Evolutionary conservation across 2,113 vertebrate genomes (phyloP).

Genomic region (Myodes glareolus): DNA sequence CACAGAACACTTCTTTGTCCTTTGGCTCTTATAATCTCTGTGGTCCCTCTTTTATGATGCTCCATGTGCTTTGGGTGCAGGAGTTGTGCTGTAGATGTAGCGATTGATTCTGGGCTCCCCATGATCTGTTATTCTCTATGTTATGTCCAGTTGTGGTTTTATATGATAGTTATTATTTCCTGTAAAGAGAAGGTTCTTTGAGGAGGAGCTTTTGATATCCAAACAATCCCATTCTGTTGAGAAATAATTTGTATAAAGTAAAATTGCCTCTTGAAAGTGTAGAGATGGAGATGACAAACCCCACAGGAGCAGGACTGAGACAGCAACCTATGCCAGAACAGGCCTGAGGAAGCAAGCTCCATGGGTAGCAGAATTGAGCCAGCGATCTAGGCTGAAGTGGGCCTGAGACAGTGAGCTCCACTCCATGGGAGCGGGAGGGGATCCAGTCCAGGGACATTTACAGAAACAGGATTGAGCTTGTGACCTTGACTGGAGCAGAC

Average conservation of each 20-base stretch:
- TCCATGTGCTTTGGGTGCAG: background rate
- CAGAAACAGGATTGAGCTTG: too few relatives aligned
- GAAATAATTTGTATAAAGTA: background rate
- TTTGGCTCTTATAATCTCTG: background rate
- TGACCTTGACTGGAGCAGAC: too few relatives aligned
- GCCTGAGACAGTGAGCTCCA: too few relatives aligned
- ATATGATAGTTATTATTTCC: background rate
- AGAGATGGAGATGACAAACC: background rate
- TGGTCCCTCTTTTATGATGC: background rate
- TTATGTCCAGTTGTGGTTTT: background rate
- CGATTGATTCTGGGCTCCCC: background rate
- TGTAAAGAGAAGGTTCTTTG: background rate
- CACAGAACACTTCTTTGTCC: background rate
- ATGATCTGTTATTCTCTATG: background rate
- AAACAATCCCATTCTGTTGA: background rate
- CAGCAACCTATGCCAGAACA: too few relatives aligned
- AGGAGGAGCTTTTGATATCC: background rate
- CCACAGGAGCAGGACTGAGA: too few relatives aligned
- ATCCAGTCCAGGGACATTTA: too few relatives aligned
- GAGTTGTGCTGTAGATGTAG: too few relatives aligned
- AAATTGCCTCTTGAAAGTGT: background rate
- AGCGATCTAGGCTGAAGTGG: too few relatives aligned
- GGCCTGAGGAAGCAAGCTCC: too few relatives aligned
- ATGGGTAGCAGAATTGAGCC: too few relatives aligned
- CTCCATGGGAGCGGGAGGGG: too few relatives aligned